Conservation (phyloP, 2,888 invertebrate species). For the Oscheius sp. region DNA sequence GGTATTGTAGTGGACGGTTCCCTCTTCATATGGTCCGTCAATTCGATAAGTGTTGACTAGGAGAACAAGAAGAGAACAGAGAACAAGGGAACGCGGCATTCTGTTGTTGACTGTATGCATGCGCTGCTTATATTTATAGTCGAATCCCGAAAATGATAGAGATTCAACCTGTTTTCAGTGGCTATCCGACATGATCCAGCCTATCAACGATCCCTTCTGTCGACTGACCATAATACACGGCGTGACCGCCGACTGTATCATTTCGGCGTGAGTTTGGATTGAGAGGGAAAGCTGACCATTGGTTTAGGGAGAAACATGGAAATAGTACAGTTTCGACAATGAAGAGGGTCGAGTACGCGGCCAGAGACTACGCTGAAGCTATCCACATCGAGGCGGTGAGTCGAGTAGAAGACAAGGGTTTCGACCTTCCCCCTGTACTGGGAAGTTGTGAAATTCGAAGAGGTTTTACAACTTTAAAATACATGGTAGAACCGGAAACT, state of each 20-base stretch:
- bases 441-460: too few relatives aligned
- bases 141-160: background rate
- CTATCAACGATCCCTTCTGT: constrained; percentile 17
- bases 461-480: too few relatives aligned
- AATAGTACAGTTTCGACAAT: constrained; percentile 3
- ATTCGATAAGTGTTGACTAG: too few relatives aligned
- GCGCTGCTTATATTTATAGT: too few relatives aligned
- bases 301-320: constrained; percentile 13
- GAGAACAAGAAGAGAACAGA: too few relatives aligned
- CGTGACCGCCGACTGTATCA: constrained; percentile 9
- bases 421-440: background rate
- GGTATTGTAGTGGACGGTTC: too few relatives aligned
- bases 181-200: constrained; percentile 10
- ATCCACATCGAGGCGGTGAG: constrained; percentile 22
- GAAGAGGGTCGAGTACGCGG: constrained; percentile 16
- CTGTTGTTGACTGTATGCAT: too few relatives aligned
- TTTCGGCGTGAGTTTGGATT: constrained; percentile 4
- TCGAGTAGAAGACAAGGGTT: background rate
- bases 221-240: constrained; percentile 18
- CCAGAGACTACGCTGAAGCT: constrained; percentile 21
- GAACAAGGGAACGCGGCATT: too few relatives aligned
- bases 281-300: background rate
- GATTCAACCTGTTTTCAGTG: constrained; percentile 9
- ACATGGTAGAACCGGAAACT: too few relatives aligned
- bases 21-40: too few relatives aligned